Conservation (phyloP, 2,888 invertebrate genomes). For the Schizaphis graminum region DNA sequence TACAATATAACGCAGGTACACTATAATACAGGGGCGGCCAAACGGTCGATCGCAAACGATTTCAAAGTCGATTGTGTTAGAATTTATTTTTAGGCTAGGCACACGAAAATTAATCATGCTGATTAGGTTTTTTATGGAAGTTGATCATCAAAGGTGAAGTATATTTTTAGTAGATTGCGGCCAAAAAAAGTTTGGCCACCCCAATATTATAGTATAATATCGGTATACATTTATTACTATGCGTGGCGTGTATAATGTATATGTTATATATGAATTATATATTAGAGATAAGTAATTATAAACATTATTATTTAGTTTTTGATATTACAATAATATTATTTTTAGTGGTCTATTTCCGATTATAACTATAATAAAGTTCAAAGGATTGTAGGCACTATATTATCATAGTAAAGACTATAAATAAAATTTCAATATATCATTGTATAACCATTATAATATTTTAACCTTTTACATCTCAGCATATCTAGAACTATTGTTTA, state of each 20-base stretch:
- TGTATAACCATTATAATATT: background rate
- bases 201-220: too few relatives aligned
- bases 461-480: background rate
- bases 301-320: background rate
- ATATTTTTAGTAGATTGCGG: too few relatives aligned
- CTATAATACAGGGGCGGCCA: too few relatives aligned
- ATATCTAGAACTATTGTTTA: background rate
- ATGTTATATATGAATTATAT: background rate
- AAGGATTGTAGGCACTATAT: background rate
- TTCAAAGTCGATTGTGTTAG: too few relatives aligned
- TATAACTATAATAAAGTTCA: background rate
- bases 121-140: too few relatives aligned
- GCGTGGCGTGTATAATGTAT: too few relatives aligned
- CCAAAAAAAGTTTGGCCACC: too few relatives aligned
- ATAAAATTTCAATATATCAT: background rate
- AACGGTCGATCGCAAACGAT: too few relatives aligned
- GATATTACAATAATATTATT: background rate
- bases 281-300: background rate
- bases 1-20: background rate
- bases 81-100: too few relatives aligned
- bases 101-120: too few relatives aligned
- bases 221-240: background rate
- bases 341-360: background rate
- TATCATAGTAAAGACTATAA: background rate
- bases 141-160: too few relatives aligned